These are phyloP conservation scores for Masnerella sp. DNA, from an alignment of 2,888 invertebrate species.

Conservation along the genomic window DNA sequence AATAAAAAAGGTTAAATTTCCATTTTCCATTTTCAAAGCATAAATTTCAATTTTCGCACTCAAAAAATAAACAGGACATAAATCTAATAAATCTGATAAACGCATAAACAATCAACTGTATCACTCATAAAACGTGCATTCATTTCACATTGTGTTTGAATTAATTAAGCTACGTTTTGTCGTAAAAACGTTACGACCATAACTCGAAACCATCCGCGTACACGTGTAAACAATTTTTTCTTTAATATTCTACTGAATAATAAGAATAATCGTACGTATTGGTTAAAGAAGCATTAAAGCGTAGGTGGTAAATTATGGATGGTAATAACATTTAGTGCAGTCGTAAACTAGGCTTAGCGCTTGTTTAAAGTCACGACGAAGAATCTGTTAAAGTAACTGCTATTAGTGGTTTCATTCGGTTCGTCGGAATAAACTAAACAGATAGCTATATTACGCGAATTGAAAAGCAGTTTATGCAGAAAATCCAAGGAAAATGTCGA, in stretches of 20 bases:
- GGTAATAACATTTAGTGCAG: constrained; percentile 56
- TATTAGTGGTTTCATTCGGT: constrained; percentile 53
- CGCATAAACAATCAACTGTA: not conserved
- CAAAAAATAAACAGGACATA: no score
- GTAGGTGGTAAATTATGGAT: constrained; percentile 56
- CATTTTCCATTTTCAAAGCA: no score
- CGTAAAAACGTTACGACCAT: constrained; percentile 32
- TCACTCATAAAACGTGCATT: constrained; percentile 4
- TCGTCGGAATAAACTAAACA: constrained; percentile 37
- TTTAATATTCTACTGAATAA: constrained; percentile 41
- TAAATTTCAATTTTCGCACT: no score
- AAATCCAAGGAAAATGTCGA: constrained; percentile 8
- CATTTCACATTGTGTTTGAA: constrained; percentile 18
- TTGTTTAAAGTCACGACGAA: constrained; percentile 57
- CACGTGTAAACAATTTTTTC: constrained; percentile 42
- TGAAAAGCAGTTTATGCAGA: constrained; percentile 27
- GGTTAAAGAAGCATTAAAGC: constrained; percentile 49
- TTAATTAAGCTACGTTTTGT: constrained; percentile 30
- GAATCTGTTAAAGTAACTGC: constrained; percentile 54
- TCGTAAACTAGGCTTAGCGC: constrained; percentile 58
- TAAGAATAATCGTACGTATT: constrained; percentile 43
- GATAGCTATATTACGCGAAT: constrained; percentile 20
- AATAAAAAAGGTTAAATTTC: no score
- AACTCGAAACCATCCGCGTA: constrained; percentile 24
- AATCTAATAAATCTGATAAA: constrained; percentile 1